Percentiles rank a stretch among this genome's conserved stretches.
Evolutionary conservation across 1,140 invertebrate species (phyloP).

Genomic region (Samia ricini): DNA sequence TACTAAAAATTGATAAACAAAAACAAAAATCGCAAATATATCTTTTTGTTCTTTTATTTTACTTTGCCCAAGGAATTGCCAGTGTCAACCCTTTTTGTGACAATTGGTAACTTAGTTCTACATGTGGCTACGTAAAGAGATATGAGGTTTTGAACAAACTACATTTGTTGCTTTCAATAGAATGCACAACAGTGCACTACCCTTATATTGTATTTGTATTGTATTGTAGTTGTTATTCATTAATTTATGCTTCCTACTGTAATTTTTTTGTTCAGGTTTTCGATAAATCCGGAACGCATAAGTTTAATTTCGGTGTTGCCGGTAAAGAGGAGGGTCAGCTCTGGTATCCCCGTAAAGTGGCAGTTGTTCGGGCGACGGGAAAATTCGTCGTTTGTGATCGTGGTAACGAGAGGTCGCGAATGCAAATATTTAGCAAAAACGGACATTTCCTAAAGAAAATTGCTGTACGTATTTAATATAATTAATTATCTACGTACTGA

Average conservation of each 20-base stretch:
- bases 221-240: not conserved
- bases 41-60: no score
- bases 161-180: no score
- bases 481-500: no score
- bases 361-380: slow-evolving; percentile 90
- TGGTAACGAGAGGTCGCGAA: slow-evolving; percentile 95
- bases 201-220: no score
- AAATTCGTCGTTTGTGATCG: slow-evolving; percentile 98
- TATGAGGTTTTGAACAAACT: no score
- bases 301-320: slow-evolving; percentile 92
- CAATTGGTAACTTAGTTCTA: no score
- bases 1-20: no score
- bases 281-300: slow-evolving; percentile 92
- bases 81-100: no score
- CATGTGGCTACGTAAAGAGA: no score
- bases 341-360: slow-evolving; percentile 98
- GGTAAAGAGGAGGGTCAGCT: slow-evolving; percentile 97
- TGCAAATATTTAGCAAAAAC: slow-evolving; percentile 96
- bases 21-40: no score
- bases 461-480: slow-evolving; percentile 72
- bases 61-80: no score
- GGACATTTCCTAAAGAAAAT: slow-evolving; percentile 95
- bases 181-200: no score
- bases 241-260: not conserved
- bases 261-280: slow-evolving; percentile 81